These are phyloP conservation scores for Cristatella mucedo DNA, from an alignment of 2,888 invertebrate genomes.

Conservation along the genomic window DNA sequence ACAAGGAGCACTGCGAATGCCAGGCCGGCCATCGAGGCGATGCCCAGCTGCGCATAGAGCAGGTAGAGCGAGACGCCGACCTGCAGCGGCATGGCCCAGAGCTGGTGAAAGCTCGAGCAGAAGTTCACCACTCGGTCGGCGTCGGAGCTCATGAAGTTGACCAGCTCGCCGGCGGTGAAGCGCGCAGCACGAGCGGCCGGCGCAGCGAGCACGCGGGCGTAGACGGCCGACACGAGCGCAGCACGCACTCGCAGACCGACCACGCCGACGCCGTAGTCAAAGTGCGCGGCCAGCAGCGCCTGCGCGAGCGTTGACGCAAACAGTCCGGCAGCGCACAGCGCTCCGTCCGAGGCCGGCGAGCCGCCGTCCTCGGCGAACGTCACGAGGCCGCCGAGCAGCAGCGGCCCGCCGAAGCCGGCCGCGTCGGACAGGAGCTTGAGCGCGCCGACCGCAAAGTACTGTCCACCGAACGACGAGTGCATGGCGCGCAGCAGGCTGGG, in stretches of 20 bases:
- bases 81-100: constrained; percentile 91
- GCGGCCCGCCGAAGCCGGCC: constrained; percentile 70
- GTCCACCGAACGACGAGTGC: constrained; percentile 27
- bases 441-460: constrained; percentile 39
- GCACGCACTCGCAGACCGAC: constrained; percentile 53
- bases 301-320: constrained; percentile 52
- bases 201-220: too few species aligned
- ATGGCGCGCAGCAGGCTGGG: constrained; percentile 20
- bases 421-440: constrained; percentile 66
- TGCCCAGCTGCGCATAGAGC: constrained; percentile 52
- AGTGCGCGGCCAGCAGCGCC: constrained; percentile 68
- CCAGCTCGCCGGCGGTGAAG: constrained; percentile 59
- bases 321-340: constrained; percentile 47
- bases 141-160: constrained; percentile 93
- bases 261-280: constrained; percentile 68
- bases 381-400: constrained; percentile 67
- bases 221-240: constrained; percentile 64
- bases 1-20: constrained; percentile 69
- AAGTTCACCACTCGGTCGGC: constrained; percentile 75
- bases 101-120: constrained; percentile 82
- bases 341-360: constrained; percentile 43
- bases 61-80: constrained; percentile 28
- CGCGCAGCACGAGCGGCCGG: too few species aligned
- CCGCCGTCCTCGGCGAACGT: constrained; percentile 56
- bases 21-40: constrained; percentile 77